phyloP scores from a whole-genome alignment of 2,797 vertebrate genomes.

The Eurystomus glaucurus region DNA sequence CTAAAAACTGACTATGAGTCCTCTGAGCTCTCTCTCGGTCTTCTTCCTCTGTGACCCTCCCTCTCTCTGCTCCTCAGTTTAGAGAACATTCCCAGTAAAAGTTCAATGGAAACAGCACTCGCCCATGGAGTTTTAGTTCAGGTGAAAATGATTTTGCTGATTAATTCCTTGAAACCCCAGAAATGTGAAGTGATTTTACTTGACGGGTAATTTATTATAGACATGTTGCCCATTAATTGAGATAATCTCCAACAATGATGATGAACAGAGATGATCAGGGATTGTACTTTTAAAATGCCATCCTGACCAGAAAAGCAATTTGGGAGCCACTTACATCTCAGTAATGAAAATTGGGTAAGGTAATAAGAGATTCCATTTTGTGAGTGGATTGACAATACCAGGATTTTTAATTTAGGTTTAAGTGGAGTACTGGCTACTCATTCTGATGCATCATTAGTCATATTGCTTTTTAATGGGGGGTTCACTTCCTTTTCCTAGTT shows the following conservation, averaged over 20 bases:
- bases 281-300: slow-evolving; percentile 46
- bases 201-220: slow-evolving; percentile 41
- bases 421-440: slow-evolving; percentile 66
- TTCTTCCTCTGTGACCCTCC: neutral
- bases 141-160: neutral
- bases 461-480: slow-evolving; percentile 72
- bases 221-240: slow-evolving; percentile 32
- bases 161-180: slow-evolving; percentile 24
- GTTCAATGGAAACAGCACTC: accelerated
- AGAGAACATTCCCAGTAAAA: neutral
- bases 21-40: neutral
- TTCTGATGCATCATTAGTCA: slow-evolving; percentile 72
- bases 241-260: slow-evolving; percentile 47
- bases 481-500: slow-evolving; percentile 39
- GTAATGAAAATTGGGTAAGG: slow-evolving; percentile 54
- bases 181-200: slow-evolving; percentile 43
- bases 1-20: neutral
- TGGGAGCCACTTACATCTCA: slow-evolving; percentile 6
- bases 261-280: slow-evolving; percentile 25
- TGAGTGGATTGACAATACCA: slow-evolving; percentile 33
- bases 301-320: slow-evolving; percentile 40
- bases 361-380: slow-evolving; percentile 67
- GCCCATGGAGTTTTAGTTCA: neutral
- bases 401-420: slow-evolving; percentile 77
- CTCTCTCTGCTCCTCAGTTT: neutral